A percentile compares a stretch with the other conserved stretches of the same genome.
Conservation (phyloP, 2,888 invertebrate genomes). For the Muscina levida region DNA sequence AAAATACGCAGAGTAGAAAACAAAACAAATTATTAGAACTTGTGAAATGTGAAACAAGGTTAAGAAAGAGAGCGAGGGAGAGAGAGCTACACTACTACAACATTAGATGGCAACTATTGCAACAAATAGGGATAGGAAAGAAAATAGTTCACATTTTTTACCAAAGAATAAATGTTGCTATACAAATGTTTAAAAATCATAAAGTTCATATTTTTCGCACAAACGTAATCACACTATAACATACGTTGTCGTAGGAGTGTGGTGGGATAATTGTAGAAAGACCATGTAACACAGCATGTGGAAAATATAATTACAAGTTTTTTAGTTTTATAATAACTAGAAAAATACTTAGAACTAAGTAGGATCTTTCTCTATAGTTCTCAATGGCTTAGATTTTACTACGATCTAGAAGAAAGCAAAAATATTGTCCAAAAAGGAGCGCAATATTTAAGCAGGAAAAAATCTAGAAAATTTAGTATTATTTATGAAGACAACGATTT, state of each 20-base stretch:
- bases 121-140: background rate
- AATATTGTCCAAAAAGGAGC: too few relatives aligned
- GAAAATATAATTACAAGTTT: too few relatives aligned
- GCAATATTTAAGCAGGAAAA: too few relatives aligned
- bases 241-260: background rate
- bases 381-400: too few relatives aligned
- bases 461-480: too few relatives aligned
- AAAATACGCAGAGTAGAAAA: constrained; percentile 29
- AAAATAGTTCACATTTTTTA: too few relatives aligned
- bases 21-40: constrained; percentile 42
- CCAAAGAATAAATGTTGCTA: constrained; percentile 17
- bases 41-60: constrained; percentile 46
- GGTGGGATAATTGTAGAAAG: background rate
- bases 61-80: background rate
- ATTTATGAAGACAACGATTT: too few relatives aligned
- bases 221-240: background rate
- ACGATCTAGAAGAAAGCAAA: too few relatives aligned
- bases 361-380: too few relatives aligned
- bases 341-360: too few relatives aligned
- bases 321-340: too few relatives aligned
- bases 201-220: constrained; percentile 32
- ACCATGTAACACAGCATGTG: too few relatives aligned
- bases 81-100: constrained; percentile 4
- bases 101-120: constrained; percentile 8
- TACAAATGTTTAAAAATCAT: constrained; percentile 23